Percentiles rank a stretch among this genome's conserved stretches.
Evolutionary conservation across 2,888 invertebrate genomes (phyloP).

Genomic region (Scelioninae gen. 2): DNA sequence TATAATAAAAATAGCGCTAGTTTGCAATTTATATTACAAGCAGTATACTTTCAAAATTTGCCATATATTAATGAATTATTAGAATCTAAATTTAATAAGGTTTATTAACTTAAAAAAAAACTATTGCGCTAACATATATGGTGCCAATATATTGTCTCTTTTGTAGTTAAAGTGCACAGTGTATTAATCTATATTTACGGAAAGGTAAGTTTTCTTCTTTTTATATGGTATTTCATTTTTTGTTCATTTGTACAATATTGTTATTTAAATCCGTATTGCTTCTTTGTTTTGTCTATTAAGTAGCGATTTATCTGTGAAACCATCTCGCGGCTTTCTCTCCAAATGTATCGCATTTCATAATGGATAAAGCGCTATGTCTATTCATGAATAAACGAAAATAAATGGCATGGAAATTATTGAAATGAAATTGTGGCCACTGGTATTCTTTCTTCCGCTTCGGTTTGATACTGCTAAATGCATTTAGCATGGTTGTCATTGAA

Average conservation of each 20-base stretch:
- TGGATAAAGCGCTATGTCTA: conserved; percentile 21
- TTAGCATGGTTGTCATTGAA: too few relatives aligned
- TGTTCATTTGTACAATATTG: neutral
- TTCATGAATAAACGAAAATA: conserved; percentile 31
- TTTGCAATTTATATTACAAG: too few relatives aligned
- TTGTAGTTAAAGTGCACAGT: too few relatives aligned
- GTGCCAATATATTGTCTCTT: neutral
- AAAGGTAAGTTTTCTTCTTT: neutral
- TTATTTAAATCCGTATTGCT: conserved; percentile 9
- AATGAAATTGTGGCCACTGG: conserved; percentile 9
- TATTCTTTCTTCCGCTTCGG: neutral
- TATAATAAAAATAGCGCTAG: too few relatives aligned
- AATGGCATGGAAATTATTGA: conserved; percentile 32
- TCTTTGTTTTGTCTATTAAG: conserved; percentile 25
- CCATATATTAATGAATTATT: too few relatives aligned
- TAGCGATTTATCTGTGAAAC: conserved; percentile 19
- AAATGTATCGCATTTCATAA: conserved; percentile 15
- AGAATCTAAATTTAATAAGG: too few relatives aligned
- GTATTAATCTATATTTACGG: neutral
- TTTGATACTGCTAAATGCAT: neutral
- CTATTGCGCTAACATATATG: too few relatives aligned
- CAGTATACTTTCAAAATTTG: too few relatives aligned
- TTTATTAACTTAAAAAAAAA: too few relatives aligned
- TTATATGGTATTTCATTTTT: neutral
- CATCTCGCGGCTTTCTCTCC: conserved; percentile 3